phyloP scores from a whole-genome alignment of 2,888 invertebrate species.

The Drosophila kuntzei region DNA sequence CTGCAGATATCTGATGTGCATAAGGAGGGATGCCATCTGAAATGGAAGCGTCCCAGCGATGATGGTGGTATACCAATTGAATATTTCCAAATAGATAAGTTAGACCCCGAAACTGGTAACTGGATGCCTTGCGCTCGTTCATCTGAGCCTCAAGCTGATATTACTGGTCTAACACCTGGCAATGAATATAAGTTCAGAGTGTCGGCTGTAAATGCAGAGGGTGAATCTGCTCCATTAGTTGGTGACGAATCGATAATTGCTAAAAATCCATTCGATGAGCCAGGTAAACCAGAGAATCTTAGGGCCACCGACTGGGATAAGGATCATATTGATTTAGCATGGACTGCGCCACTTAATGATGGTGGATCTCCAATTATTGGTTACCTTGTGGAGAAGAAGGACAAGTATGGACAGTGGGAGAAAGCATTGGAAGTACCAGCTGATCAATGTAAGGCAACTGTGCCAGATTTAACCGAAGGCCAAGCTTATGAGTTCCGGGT shows the following conservation, averaged over 20 bases:
- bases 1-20: conserved; percentile 94
- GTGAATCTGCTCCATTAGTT: conserved; percentile 96
- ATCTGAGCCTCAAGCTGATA: conserved; percentile 92
- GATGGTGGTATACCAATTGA: conserved; percentile 98
- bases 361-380: conserved; percentile 96
- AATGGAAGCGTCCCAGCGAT: conserved; percentile 98
- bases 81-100: conserved; percentile 97
- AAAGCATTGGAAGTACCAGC: conserved; percentile 95
- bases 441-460: conserved; percentile 92
- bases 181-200: conserved; percentile 98
- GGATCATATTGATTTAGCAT: conserved; percentile 96
- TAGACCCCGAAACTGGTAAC: conserved; percentile 95
- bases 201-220: conserved; percentile 97
- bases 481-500: conserved; percentile 96
- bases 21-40: conserved; percentile 96
- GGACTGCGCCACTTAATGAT: conserved; percentile 94
- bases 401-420: conserved; percentile 98
- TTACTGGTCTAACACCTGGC: conserved; percentile 94
- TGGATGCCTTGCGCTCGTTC: conserved; percentile 95
- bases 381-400: conserved; percentile 95
- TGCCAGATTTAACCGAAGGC: conserved; percentile 96
- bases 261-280: conserved; percentile 98
- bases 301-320: conserved; percentile 97
- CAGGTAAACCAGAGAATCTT: conserved; percentile 93
- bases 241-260: conserved; percentile 95